Evolutionary conservation across 2,797 vertebrate species (phyloP).

Genomic region (Melanotaenia boesemani): DNA sequence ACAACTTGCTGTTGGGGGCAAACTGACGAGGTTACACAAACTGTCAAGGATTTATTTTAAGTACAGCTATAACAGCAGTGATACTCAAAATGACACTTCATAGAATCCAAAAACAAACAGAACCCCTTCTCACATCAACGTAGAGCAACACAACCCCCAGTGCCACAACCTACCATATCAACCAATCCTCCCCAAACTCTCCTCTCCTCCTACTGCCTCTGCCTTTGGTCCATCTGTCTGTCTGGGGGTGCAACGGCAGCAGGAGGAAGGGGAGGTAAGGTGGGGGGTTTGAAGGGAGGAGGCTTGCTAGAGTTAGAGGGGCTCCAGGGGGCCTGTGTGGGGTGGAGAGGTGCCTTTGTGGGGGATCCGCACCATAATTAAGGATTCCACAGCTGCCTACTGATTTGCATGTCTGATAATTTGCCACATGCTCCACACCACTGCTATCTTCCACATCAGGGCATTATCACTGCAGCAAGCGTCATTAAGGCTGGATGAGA

Average conservation of each 20-base stretch:
- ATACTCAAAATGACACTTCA: slow-evolving; percentile 57
- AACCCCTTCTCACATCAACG: slow-evolving; percentile 28
- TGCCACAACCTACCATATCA: slow-evolving; percentile 53
- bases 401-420: slow-evolving; percentile 86
- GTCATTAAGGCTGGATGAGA: slow-evolving; percentile 69
- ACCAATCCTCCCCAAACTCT: slow-evolving; percentile 53
- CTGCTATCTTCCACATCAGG: slow-evolving; percentile 79
- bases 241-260: slow-evolving; percentile 71
- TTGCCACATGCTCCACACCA: slow-evolving; percentile 77
- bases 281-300: slow-evolving; percentile 37
- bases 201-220: slow-evolving; percentile 62
- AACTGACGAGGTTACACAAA: slow-evolving; percentile 13
- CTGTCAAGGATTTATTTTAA: slow-evolving; percentile 48
- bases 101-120: slow-evolving; percentile 71
- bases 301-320: slow-evolving; percentile 51
- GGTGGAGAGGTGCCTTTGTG: slow-evolving; percentile 76
- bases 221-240: slow-evolving; percentile 82
- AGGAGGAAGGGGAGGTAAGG: slow-evolving; percentile 58
- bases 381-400: slow-evolving; percentile 83
- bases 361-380: slow-evolving; percentile 78
- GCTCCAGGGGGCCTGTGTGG: slow-evolving; percentile 37
- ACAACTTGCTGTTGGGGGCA: slow-evolving; percentile 17
- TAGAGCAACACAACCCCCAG: slow-evolving; percentile 49
- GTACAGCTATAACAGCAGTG: slow-evolving; percentile 41
- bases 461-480: slow-evolving; percentile 71